These are phyloP conservation scores for Allophyes oxyacanthae DNA, from an alignment of 2,888 invertebrate species.

Conservation along the genomic window DNA sequence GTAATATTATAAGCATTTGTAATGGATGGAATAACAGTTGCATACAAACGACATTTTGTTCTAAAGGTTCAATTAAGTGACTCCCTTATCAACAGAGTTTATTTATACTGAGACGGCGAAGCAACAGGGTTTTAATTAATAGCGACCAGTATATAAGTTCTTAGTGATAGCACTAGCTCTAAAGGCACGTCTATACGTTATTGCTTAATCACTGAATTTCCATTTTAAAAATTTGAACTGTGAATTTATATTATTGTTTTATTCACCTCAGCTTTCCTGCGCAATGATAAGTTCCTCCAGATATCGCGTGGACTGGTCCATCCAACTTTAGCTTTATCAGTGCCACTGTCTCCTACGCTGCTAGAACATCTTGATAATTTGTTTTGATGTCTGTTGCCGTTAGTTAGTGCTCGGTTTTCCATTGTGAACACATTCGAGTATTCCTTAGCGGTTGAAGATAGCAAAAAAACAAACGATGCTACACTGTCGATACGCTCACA, in stretches of 20 bases:
- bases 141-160: constrained; percentile 41
- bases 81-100: constrained; percentile 56
- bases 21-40: constrained; percentile 22
- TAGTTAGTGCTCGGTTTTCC: constrained; percentile 77
- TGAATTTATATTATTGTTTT: constrained; percentile 27
- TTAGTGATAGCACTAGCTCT: constrained; percentile 42
- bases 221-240: constrained; percentile 16
- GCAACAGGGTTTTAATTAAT: constrained; percentile 54
- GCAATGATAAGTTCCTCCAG: constrained; percentile 85
- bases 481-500: constrained; percentile 52
- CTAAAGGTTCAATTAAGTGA: constrained; percentile 53
- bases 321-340: constrained; percentile 83
- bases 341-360: constrained; percentile 79
- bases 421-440: constrained; percentile 72
- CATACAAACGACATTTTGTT: constrained; percentile 49
- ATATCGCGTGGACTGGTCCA: constrained; percentile 87
- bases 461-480: constrained; percentile 52
- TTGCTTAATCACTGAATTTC: constrained; percentile 26
- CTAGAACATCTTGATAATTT: constrained; percentile 83
- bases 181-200: constrained; percentile 13
- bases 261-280: constrained; percentile 85
- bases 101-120: constrained; percentile 52
- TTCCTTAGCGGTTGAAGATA: constrained; percentile 36
- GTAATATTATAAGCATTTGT: constrained; percentile 33
- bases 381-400: constrained; percentile 73